Conservation (phyloP, 1,140 invertebrate genomes). For the Onthophagus taurus region DNA sequence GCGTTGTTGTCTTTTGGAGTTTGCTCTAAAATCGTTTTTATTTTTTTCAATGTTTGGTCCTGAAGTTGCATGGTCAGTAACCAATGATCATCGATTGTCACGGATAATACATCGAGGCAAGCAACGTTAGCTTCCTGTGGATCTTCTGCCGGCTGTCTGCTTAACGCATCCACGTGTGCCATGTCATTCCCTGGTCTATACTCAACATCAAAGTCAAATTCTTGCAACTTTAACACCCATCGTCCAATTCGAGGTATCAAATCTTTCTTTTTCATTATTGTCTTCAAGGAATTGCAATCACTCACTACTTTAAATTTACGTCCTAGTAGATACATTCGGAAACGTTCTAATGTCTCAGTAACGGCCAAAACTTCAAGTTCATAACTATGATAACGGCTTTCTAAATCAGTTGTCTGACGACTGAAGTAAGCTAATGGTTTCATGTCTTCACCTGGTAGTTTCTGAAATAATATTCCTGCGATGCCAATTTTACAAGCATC, state of each 20-base stretch:
- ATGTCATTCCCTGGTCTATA: constrained; percentile 22
- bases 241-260: constrained; percentile 22
- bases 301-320: constrained; percentile 23
- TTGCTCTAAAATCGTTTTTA: neutral
- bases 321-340: constrained; percentile 25
- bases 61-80: constrained; percentile 10
- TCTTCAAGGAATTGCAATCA: constrained; percentile 16
- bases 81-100: constrained; percentile 13
- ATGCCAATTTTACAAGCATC: constrained; percentile 15
- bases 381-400: constrained; percentile 32
- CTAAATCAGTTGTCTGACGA: constrained; percentile 22
- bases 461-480: constrained; percentile 17
- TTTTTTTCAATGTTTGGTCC: neutral
- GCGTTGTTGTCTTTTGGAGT: neutral
- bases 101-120: neutral
- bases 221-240: constrained; percentile 23
- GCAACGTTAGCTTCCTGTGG: constrained; percentile 10
- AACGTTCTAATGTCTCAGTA: constrained; percentile 26
- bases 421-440: constrained; percentile 23
- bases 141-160: constrained; percentile 18
- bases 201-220: constrained; percentile 26
- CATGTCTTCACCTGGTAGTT: neutral
- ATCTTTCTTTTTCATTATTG: constrained; percentile 31
- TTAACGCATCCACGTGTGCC: constrained; percentile 23
- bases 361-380: constrained; percentile 35